A percentile compares a stretch with the other conserved stretches of the same genome.
Conservation (phyloP, 2,888 invertebrate species). For the Ceraclea dissimilis region DNA sequence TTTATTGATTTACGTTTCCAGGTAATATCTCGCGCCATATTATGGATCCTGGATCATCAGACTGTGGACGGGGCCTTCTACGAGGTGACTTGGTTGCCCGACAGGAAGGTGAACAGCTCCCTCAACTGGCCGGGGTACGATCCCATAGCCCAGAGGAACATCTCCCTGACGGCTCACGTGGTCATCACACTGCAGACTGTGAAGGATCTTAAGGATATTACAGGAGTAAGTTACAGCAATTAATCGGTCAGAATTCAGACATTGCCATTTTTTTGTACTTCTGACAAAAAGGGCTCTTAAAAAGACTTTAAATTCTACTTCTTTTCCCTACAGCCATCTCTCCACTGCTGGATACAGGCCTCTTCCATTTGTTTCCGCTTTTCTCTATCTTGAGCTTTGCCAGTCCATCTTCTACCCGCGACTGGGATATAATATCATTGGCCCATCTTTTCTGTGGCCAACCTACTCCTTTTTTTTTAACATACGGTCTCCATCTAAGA, state of each 20-base stretch:
- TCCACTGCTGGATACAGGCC: no score
- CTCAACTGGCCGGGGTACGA: slow-evolving; percentile 47
- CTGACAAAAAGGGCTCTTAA: no score
- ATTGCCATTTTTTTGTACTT: neutral
- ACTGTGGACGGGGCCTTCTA: slow-evolving; percentile 80
- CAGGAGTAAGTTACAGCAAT: slow-evolving; percentile 23
- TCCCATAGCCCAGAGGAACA: slow-evolving; percentile 61
- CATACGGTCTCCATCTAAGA: no score
- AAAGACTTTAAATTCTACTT: no score
- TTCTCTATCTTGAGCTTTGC: no score
- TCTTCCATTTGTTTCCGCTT: no score
- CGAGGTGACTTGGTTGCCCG: slow-evolving; percentile 79
- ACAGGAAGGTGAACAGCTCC: slow-evolving; percentile 79
- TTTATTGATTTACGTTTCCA: no score
- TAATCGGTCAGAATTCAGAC: neutral
- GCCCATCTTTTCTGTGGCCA: no score
- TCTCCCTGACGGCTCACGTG: slow-evolving; percentile 89
- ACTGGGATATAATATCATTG: no score
- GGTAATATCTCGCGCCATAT: slow-evolving; percentile 74
- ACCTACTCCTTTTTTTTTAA: no score
- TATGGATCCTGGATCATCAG: slow-evolving; percentile 83
- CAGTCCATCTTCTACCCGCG: no score
- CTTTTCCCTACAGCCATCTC: no score
- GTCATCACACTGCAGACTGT: slow-evolving; percentile 79
- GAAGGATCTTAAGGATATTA: slow-evolving; percentile 61